Evolutionary conservation across 2,113 vertebrate genomes (phyloP), one percentile per base, ranked within the genome.

Genomic region (Piaya cayana): DNA sequence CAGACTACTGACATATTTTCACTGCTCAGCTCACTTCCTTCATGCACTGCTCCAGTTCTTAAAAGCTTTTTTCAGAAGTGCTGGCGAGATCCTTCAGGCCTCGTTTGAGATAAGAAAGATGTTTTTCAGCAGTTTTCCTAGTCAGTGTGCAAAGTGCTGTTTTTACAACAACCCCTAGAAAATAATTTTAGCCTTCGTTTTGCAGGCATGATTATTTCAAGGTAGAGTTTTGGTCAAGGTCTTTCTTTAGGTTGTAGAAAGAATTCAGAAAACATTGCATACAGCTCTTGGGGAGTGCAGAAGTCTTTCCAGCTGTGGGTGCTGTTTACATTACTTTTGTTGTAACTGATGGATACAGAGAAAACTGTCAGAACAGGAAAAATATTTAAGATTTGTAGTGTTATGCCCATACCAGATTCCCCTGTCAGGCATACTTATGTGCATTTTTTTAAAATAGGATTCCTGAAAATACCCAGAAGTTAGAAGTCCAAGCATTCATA

Each of bases 181-280:
- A 81, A 42, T 45, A 49, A 86, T 93, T 92, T 84, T 59, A 91
- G 27, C 77, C 65, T 79, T 68, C 16, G 9, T 92, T 95, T 85
- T 89, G 39, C 25, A 42, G 36, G 45, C 25, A 7, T 55, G 42
- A 32, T 87, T 87, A 58, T 60, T 83, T 65, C 34, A 69, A 67
- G 42, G 15, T 14, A 39, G 49, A 84, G 15, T 18, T 72, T 79
- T 25, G 14, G 36, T 76, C 25, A 25, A 47, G 59, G 23, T 82
- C 49, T 85, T 81, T 68, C 32, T 75, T 82, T 55, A 77, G 55
- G 29, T 7, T 52, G 27, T 29, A 50, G 68, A 65, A 88, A 34
- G 23, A 68, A 68, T 69, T 62, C 32, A 78, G 86, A 86, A 88
- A 67, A 52, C 2, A 6, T 5, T 62, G 7, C 43, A 13, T 47